phyloP scores from a whole-genome alignment of 2,113 vertebrate species.

The Dromiciops gliroides region DNA sequence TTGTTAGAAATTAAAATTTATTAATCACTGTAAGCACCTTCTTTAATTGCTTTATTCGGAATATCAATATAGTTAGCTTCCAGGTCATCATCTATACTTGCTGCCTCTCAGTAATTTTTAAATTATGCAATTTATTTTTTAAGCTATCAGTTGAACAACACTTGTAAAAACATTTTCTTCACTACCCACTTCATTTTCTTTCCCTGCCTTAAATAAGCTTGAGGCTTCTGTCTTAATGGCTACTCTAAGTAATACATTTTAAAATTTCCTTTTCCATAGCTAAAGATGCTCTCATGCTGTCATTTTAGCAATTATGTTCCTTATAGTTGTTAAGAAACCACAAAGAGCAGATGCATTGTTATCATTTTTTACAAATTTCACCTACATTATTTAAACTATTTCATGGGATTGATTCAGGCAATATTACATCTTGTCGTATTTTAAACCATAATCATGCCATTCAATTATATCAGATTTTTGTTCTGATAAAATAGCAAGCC shows the following conservation, averaged over 20 bases:
- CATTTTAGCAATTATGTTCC: too few species aligned
- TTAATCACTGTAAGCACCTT: too few species aligned
- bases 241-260: background rate
- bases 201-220: background rate
- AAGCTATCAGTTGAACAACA: too few species aligned
- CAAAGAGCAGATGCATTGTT: background rate
- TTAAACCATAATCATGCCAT: background rate
- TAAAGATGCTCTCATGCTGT: background rate
- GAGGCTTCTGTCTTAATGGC: background rate
- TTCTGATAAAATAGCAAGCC: background rate
- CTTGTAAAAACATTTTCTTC: background rate
- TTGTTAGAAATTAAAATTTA: too few species aligned
- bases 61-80: too few species aligned
- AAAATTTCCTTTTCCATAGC: background rate
- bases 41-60: too few species aligned
- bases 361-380: background rate
- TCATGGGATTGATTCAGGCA: background rate
- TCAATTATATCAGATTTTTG: background rate
- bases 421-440: background rate
- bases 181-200: background rate
- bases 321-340: background rate
- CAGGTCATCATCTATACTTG: too few species aligned
- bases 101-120: too few species aligned
- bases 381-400: too few species aligned
- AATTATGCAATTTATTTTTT: too few species aligned